Evolutionary conservation across 2,888 invertebrate species (phyloP), one percentile per base, ranked within the genome.

Genomic region (Microctonus hyperodae): DNA sequence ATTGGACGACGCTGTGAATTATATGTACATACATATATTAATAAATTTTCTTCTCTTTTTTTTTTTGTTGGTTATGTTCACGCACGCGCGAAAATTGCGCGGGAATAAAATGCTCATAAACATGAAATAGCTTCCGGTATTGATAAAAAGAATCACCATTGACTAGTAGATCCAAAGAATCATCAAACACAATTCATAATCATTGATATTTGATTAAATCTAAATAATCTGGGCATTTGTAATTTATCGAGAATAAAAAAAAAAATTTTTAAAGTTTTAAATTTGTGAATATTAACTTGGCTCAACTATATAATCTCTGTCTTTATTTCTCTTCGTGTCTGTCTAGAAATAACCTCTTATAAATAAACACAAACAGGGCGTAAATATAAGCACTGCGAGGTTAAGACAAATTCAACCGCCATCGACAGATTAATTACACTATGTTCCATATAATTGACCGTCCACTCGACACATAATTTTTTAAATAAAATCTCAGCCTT

Each of bases 351-450:
- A 63, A 55, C 37, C 25, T 55, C 55, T 55, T 63, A 63, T 63
- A 63, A 63, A 63, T 63, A 63, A 40, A 63, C 53, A 20, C 51
- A 51, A 62, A 37, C 16, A 53, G 63, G 55, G 63, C 40, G 63
- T 53, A 40, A 63, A n/a, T n/a, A 51, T 55, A 56, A 55, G 63
- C 55, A 4, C 33, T 53, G 51, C 35, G 51, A 33, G 35, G 61
- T 53, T 55, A 55, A 63, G 63, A 63, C 63, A 63, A 63, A 63
- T 63, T 63, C 63, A 40, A 55, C 28, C 40, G 55, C 55, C 31
- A 63, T 63, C 63, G 63, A 63, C 63, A 63, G 63, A 63, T 63
- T 53, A 55, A 63, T 55, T 25, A 37, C 55, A 28, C 2, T 6
- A 22, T 40, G 37, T 44, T 63, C 40, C 40, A 37, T 51, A 22